Evolutionary conservation across 2,888 invertebrate species (phyloP), one percentile per base, ranked within the genome.

Genomic region (Lydus trimaculatus): DNA sequence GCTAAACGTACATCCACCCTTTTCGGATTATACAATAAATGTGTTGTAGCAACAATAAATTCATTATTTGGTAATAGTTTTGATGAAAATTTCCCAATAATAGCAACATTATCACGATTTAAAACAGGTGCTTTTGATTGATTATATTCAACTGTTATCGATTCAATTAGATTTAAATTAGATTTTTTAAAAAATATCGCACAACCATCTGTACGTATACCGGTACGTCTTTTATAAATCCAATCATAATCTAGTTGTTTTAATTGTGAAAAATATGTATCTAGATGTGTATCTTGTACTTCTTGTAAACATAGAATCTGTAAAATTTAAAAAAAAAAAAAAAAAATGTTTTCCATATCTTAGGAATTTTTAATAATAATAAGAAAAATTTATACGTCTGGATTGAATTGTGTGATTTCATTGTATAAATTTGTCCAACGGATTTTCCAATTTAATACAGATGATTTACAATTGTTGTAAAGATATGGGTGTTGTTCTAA

Each of bases 261-360:
- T 67, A 87, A 88, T 80, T 85, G 89, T 62, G 82, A 82, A 78
- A 87, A 91, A 81, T 92, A 91, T 61, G 87, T 86, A 11, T 85
- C 76, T 64, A 94, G 85, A 72, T 83, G 94, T n/a, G 90, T 87
- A 13, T 87, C 87, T 86, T 97, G 94, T 60, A 98, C 94, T 88
- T 98, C 98, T 89, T 98, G 98, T 8, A 98, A 85, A 82, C 95
- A 95, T 67, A 96, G 80, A 67, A 96, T 90, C 94, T 94, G 84
- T 63, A 87, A 73, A 74, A 73, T 78, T 74, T 71, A 67, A 64
- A 58, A n/a, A n/a, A n/a, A n/a, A n/a, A n/a, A n/a, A n/a, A n/a
- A n/a, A n/a, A n/a, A n/a, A n/a, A n/a, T n/a, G n/a, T n/a, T n/a
- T n/a, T n/a, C n/a, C n/a, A n/a, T n/a, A n/a, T n/a, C n/a, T n/a